phyloP scores from a whole-genome alignment of 1,140 invertebrate genomes.

The Drosophila ambigua region DNA sequence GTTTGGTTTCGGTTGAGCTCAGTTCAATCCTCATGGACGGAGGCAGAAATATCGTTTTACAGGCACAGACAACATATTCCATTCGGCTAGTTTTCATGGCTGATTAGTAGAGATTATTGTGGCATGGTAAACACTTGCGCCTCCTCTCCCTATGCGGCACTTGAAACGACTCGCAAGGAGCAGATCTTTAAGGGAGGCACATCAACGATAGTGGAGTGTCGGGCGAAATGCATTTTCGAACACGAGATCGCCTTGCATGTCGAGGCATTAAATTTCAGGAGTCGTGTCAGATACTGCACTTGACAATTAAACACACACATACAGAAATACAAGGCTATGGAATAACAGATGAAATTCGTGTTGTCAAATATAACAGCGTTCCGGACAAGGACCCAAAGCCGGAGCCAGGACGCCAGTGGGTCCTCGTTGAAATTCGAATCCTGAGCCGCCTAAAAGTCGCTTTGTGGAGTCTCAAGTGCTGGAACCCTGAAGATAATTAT shows the following conservation, averaged over 20 bases:
- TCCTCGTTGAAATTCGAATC: conserved; percentile 56
- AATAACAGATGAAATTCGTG: conserved; percentile 31
- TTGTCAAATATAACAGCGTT: conserved; percentile 75
- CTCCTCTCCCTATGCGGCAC: conserved; percentile 32
- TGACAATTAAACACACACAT: conserved; percentile 57
- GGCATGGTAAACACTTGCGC: conserved; percentile 70
- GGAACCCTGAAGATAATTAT: conserved; percentile 30
- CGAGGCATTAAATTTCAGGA: conserved; percentile 55
- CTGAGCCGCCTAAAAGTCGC: conserved; percentile 20
- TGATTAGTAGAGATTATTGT: conserved; percentile 76
- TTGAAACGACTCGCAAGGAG: conserved; percentile 58
- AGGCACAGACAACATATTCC: conserved; percentile 23
- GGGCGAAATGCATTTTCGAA: conserved; percentile 45
- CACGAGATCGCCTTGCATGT: conserved; percentile 51
- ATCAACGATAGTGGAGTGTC: conserved; percentile 31
- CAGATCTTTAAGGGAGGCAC: conserved; percentile 18
- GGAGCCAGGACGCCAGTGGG: conserved; percentile 18
- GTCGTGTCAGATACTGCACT: conserved; percentile 66
- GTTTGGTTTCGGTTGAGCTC: conserved; percentile 41
- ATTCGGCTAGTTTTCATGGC: conserved; percentile 49
- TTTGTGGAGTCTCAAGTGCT: conserved; percentile 52
- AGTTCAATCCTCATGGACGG: conserved; percentile 8
- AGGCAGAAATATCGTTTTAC: conserved; percentile 54
- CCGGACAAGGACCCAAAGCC: conserved; percentile 31
- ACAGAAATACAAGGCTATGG: background rate